A percentile compares a stretch with the other conserved stretches of the same genome.
These are phyloP conservation scores for Nephrocerus scutellatus DNA, from an alignment of 2,888 invertebrate genomes.

Conservation along the genomic window DNA sequence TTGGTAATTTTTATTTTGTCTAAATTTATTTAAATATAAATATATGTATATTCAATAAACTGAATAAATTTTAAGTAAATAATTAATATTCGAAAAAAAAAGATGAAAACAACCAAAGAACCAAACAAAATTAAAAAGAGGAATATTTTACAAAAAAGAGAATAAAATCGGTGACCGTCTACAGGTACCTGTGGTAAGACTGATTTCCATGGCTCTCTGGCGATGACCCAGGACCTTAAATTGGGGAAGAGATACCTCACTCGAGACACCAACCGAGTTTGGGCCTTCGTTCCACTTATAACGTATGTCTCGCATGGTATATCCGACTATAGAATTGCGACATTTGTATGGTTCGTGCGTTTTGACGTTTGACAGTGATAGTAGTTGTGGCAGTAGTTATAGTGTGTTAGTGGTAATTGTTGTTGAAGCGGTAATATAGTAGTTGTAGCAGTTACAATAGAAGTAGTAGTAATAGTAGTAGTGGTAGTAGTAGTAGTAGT, in stretches of 20 bases:
- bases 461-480: slow-evolving; percentile 16
- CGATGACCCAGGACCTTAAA: slow-evolving; percentile 97
- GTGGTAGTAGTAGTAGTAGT: slow-evolving; percentile 17
- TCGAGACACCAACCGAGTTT: slow-evolving; percentile 91
- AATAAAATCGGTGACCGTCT: slow-evolving; percentile 49
- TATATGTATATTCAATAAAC: slow-evolving; percentile 7
- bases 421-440: slow-evolving; percentile 5
- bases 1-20: no score
- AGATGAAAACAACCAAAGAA: slow-evolving; percentile 13
- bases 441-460: background rate
- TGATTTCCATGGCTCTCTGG: slow-evolving; percentile 92
- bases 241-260: slow-evolving; percentile 93
- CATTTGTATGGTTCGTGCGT: slow-evolving; percentile 19
- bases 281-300: slow-evolving; percentile 96
- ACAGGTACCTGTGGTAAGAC: slow-evolving; percentile 88
- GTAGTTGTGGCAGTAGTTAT: slow-evolving; percentile 15
- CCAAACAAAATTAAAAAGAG: slow-evolving; percentile 9
- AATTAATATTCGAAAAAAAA: slow-evolving; percentile 8
- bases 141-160: slow-evolving; percentile 27
- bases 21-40: slow-evolving; percentile 16
- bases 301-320: slow-evolving; percentile 96
- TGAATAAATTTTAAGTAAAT: slow-evolving; percentile 3
- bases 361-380: slow-evolving; percentile 15
- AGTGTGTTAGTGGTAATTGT: slow-evolving; percentile 6
- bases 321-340: slow-evolving; percentile 70